Base-by-base conservation (phyloP, 2,113 vertebrate species). In the Apteryx owenii region DNA sequence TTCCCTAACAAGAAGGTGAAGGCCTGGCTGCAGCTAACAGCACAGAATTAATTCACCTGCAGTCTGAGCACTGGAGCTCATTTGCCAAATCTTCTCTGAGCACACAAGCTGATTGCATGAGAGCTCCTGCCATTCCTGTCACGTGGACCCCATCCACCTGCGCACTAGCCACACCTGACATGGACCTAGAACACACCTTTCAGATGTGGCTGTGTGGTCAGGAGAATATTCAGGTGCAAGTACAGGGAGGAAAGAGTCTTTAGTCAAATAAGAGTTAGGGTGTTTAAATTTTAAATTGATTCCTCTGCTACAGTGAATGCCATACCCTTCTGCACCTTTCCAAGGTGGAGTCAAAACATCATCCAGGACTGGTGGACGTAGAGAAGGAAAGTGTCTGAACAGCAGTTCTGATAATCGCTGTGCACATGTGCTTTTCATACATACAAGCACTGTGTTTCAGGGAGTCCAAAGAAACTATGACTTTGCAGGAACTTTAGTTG, bases 1-100 rank as follows among this genome's bases (percentile, higher is more conserved):
- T 93, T 92, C 91, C 31, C 29, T 84, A 96, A 78, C 60, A 69
- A 96, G 90, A 71, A 95, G 51, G 77, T 65, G 76, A 93, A 94
- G 90, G 79, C 62, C 86, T 87, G 72, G 53, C 73, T 94, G 76
- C 84, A 91, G 76, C 48, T 95, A 89, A 91, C 85, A 61, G 50
- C 56, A 84, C 11, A 4, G 5, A 88, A 89, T 91, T 95, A 94
- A 61, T 46, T 96, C 83, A 89, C 89, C 89, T 94, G 90, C 90
- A 90, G 53, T 40, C 56, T 85, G 53, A 85, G 69, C 76, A 10
- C 69, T 56, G 42, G 66, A 79, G 66, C 54, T 89, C 38, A 73
- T 89, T 89, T 85, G 80, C 88, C 51, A 91, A 29, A 71, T 19
- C 58, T 84, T n/a, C 54, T 80, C 69, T 48, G 53, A 61, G 44